phyloP scores from a whole-genome alignment of 2,888 invertebrate genomes.

The Leucophenga montana region DNA sequence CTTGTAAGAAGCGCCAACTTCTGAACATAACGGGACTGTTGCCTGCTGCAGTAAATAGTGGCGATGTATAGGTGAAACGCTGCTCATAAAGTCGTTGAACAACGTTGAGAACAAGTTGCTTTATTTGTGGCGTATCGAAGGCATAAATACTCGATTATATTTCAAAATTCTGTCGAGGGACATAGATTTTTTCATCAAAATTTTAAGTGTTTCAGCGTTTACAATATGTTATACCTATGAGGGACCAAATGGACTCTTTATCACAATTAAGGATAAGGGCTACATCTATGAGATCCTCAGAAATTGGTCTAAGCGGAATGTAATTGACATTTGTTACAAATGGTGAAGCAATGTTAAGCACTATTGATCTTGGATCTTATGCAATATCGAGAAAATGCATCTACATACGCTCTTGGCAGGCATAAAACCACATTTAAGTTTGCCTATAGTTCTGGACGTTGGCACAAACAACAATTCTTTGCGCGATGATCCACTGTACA shows the following conservation, averaged over 20 bases:
- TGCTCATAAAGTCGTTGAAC: background rate
- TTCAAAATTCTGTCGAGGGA: slow-evolving; percentile 41
- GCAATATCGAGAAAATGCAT: slow-evolving; percentile 29
- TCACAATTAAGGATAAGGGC: slow-evolving; percentile 49
- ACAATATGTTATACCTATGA: too few species aligned
- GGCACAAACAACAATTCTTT: slow-evolving; percentile 50
- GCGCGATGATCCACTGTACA: slow-evolving; percentile 25
- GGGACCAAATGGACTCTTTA: slow-evolving; percentile 30
- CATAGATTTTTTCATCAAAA: background rate
- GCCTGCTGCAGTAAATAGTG: slow-evolving; percentile 32
- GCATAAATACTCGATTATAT: slow-evolving; percentile 37
- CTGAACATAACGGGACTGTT: slow-evolving; percentile 44
- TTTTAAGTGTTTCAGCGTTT: background rate
- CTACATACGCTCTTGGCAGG: slow-evolving; percentile 46
- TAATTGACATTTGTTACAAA: slow-evolving; percentile 47
- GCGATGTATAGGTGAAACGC: slow-evolving; percentile 39
- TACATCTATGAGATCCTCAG: slow-evolving; percentile 42
- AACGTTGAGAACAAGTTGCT: background rate
- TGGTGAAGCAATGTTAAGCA: slow-evolving; percentile 37
- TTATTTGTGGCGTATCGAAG: slow-evolving; percentile 34
- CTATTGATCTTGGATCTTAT: slow-evolving; percentile 46
- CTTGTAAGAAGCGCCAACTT: slow-evolving; percentile 48
- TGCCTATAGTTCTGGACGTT: slow-evolving; percentile 49
- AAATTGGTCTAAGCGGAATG: slow-evolving; percentile 45
- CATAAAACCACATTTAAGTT: slow-evolving; percentile 40